Percentiles rank a stretch among this genome's conserved stretches.
These are phyloP conservation scores for Mormoops blainvillei DNA, from an alignment of 2,113 vertebrate genomes.

Conservation along the genomic window DNA sequence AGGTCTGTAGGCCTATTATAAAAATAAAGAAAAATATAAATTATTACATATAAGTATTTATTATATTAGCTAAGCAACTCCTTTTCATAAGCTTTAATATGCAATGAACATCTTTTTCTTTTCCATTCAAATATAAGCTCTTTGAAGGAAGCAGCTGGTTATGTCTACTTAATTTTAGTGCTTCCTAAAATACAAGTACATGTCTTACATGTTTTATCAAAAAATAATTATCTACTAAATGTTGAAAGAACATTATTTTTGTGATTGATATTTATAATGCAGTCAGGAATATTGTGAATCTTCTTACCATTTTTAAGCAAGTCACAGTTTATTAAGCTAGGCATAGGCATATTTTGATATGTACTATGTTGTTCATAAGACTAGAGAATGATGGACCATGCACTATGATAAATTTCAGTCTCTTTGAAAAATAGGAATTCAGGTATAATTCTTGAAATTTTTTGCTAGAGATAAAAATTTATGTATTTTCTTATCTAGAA, in stretches of 20 bases:
- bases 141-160: background rate
- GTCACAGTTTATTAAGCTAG: background rate
- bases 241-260: background rate
- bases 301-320: background rate
- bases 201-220: background rate
- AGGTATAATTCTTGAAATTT: conserved; percentile 3
- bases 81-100: background rate
- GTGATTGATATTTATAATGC: background rate
- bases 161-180: background rate
- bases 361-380: background rate
- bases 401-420: background rate
- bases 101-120: background rate
- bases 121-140: background rate
- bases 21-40: background rate
- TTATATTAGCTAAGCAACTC: background rate
- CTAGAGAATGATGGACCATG: background rate
- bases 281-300: background rate
- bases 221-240: background rate
- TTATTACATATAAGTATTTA: background rate
- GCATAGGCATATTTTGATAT: background rate
- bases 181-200: background rate
- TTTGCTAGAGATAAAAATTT: background rate
- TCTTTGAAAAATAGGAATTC: background rate
- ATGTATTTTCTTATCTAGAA: background rate
- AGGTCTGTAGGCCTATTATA: background rate